Base-by-base conservation (phyloP, 1,140 invertebrate genomes). In the Pomacea maculata region DNA sequence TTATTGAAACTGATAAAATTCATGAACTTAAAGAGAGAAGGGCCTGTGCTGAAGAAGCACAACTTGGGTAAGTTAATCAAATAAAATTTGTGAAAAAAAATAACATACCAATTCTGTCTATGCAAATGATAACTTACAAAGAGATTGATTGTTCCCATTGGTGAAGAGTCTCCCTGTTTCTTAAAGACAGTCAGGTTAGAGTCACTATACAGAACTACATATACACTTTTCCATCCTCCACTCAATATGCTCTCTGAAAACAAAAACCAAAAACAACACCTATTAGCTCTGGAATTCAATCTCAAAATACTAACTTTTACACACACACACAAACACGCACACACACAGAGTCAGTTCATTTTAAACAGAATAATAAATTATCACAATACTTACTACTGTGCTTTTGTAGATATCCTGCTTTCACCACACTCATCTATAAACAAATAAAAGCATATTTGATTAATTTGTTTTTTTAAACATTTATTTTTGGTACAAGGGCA, bases 141-240 rank as follows among this genome's bases (percentile, higher is more conserved):
- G 34, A 82, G 52, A 61, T 65, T 76, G 54, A 79, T 78, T 15
- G 72, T 71, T n/a, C 83, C 86, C 82, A 89, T 89, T 45, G 85
- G 80, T 25, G 83, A 80, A 34, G 79, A 83, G 67, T 90, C 89
- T n/a, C 86, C 86, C 81, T 90, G 86, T 74, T 86, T 86, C 79
- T 90, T 90, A 78, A 85, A 89, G 8, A 86, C 82, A 75, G 83
- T 80, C n/a, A 90, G 68, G 54, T 81, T 84, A 71, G 86, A 85
- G 75, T 90, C 87, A 52, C 81, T 81, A 70, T 86, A 85, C 0
- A 89, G 67, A 17, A 86, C 83, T 9, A 88, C 79, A 82, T 85
- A 90, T 0, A 86, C 84, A 72, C 87, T 85, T 29, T 85, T 87
- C 89, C 89, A 90, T 65, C 89, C 89, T 45, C 87, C 89, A 80